Conservation (phyloP, 2,113 vertebrate species). For the Neogale vison region DNA sequence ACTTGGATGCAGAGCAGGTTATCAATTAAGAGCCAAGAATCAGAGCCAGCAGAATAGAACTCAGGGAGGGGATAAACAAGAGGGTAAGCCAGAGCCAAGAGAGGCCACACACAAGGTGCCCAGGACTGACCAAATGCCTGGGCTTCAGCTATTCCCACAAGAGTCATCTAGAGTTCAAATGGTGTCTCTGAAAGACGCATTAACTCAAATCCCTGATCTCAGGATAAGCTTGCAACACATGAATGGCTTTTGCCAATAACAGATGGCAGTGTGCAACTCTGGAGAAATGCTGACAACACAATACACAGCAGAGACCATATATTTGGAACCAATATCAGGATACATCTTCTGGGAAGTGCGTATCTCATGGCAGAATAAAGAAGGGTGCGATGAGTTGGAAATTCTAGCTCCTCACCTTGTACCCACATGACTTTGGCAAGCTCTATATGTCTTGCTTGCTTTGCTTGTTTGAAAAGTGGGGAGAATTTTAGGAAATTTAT, state of each 20-base stretch:
- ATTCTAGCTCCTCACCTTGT: neutral
- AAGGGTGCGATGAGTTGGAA: neutral
- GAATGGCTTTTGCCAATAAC: neutral
- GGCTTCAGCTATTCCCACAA: neutral
- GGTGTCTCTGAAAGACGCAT: neutral
- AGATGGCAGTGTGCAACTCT: neutral
- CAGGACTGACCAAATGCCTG: neutral
- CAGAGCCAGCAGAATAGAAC: neutral
- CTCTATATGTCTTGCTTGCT: neutral
- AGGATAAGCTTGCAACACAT: slow-evolving; percentile 1
- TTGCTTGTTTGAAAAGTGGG: neutral
- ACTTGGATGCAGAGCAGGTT: neutral
- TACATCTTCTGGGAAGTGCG: rapidly evolving
- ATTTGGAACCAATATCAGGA: neutral
- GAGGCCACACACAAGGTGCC: neutral
- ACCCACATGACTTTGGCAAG: neutral
- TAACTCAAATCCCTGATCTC: slow-evolving; percentile 22
- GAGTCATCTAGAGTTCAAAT: neutral
- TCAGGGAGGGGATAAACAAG: rapidly evolving
- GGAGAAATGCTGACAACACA: neutral
- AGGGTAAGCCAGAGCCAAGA: neutral
- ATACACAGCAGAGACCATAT: neutral
- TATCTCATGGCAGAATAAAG: neutral
- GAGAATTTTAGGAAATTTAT: neutral
- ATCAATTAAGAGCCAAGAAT: neutral